A percentile compares a stretch with the other conserved stretches of the same genome.
Conservation (phyloP, 2,797 vertebrate species). For the Chelidonichthys spinosus region DNA sequence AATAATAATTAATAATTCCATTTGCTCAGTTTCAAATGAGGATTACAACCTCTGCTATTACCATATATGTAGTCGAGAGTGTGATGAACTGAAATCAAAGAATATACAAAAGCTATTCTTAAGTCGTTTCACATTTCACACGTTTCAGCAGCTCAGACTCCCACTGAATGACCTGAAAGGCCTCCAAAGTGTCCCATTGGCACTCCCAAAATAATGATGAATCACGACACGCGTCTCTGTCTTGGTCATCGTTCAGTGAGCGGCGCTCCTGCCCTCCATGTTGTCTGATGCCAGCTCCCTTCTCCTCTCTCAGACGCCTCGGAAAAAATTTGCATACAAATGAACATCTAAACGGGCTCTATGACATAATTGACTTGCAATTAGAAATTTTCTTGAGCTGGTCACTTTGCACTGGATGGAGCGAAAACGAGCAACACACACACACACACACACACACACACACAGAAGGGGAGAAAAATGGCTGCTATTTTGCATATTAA, state of each 20-base stretch:
- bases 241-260: slow-evolving; percentile 55
- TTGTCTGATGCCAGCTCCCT: slow-evolving; percentile 75
- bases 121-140: too few species aligned
- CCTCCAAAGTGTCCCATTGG: slow-evolving; percentile 1
- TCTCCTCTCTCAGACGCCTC: slow-evolving; percentile 66
- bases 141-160: not conserved
- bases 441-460: slow-evolving; percentile 45
- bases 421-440: slow-evolving; percentile 70
- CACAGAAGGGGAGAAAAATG: slow-evolving; percentile 68
- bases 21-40: not conserved
- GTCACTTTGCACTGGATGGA: slow-evolving; percentile 86
- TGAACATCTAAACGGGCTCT: slow-evolving; percentile 89
- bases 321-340: slow-evolving; percentile 88
- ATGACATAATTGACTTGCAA: slow-evolving; percentile 92
- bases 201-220: slow-evolving; percentile 40
- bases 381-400: slow-evolving; percentile 88
- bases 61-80: too few species aligned
- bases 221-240: slow-evolving; percentile 28
- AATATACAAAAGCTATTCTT: not conserved
- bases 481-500: slow-evolving; percentile 90
- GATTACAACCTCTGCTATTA: not conserved
- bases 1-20: not conserved
- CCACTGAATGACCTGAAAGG: not conserved
- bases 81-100: not conserved
- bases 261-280: slow-evolving; percentile 79